These are phyloP conservation scores for Onychostruthus taczanowskii DNA, from an alignment of 2,113 vertebrate species.

Conservation along the genomic window DNA sequence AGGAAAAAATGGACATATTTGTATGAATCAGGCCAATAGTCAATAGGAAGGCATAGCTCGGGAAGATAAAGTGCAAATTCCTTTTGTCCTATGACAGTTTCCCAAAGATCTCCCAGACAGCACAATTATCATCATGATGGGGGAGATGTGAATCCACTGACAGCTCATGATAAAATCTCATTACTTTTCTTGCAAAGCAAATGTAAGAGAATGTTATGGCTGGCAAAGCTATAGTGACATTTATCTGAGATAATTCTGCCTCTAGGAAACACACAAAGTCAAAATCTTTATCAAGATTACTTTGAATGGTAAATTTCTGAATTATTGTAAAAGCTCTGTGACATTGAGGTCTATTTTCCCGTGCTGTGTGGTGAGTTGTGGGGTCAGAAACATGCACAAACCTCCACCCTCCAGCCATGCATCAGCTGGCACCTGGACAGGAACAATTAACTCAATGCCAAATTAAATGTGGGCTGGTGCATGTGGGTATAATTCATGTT, in stretches of 20 bases:
- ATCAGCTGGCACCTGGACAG: not conserved
- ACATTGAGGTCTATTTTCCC: not conserved
- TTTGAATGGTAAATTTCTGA: not conserved
- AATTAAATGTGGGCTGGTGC: not conserved
- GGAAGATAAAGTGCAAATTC: not conserved
- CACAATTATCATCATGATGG: rapidly evolving
- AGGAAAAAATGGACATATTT: not conserved
- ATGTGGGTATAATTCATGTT: rapidly evolving
- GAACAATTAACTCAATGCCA: not conserved
- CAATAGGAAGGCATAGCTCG: not conserved
- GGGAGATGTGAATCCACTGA: not conserved
- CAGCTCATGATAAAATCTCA: not conserved
- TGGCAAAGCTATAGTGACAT: not conserved
- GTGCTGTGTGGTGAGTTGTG: not conserved
- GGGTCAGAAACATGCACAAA: not conserved
- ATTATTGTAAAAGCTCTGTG: not conserved
- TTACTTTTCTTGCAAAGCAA: not conserved
- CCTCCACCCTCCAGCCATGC: not conserved
- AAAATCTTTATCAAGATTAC: not conserved
- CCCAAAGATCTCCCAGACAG: not conserved
- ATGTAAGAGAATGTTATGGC: not conserved
- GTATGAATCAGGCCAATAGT: not conserved
- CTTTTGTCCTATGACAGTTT: not conserved
- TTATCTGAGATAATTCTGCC: not conserved
- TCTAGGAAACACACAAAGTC: not conserved